These are phyloP conservation scores for Nephrotoma guestfalica DNA, from an alignment of 2,888 invertebrate genomes.

Conservation along the genomic window DNA sequence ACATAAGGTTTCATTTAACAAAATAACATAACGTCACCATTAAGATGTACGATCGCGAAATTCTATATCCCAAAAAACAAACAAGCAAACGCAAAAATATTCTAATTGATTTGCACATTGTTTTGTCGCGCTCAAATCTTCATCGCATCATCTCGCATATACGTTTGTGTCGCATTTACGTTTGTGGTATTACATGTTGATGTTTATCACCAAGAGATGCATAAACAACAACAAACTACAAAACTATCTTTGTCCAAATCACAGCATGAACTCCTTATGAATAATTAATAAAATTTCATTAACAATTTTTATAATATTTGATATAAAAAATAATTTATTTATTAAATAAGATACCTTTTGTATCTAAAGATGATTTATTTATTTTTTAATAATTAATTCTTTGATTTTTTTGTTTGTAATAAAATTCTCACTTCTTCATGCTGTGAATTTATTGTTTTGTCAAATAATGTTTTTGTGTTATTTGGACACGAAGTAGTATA, in stretches of 20 bases:
- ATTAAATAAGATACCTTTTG: neutral
- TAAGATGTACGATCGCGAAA: neutral
- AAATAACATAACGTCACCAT: neutral
- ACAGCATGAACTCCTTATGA: neutral
- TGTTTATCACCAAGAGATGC: neutral
- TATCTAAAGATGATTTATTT: neutral
- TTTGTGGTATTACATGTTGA: neutral
- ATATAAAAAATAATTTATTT: neutral
- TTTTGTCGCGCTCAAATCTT: neutral
- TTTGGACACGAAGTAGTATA: neutral
- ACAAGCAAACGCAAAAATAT: neutral
- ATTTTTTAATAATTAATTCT: neutral
- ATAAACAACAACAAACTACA: neutral
- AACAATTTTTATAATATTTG: neutral
- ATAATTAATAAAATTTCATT: neutral
- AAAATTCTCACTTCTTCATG: neutral
- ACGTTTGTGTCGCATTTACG: neutral
- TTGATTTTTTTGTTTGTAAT: neutral
- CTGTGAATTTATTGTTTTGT: neutral
- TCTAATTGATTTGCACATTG: neutral
- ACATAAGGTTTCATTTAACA: neutral
- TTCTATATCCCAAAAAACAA: neutral
- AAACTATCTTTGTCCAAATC: neutral
- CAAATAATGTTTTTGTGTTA: neutral
- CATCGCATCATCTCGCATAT: neutral